Evolutionary conservation across 2,797 vertebrate genomes (phyloP).

Genomic region (Poeciliopsis presidionis): DNA sequence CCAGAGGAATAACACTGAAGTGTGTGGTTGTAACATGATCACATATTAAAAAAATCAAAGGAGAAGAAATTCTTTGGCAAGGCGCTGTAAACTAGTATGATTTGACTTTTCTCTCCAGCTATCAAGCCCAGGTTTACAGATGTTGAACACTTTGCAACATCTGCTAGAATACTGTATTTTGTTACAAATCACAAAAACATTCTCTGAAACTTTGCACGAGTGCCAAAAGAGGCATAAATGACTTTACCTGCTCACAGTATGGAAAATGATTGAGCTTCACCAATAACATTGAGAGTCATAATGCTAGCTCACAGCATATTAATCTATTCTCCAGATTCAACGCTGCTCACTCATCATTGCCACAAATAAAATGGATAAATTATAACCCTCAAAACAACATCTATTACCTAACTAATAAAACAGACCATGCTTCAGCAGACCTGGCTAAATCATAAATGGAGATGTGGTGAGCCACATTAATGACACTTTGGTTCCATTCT

Average conservation of each 20-base stretch:
- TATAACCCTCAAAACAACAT: constrained; percentile 70
- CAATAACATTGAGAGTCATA: constrained; percentile 30
- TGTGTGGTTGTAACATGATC: not conserved
- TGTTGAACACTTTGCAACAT: constrained; percentile 19
- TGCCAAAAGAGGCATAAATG: constrained; percentile 40
- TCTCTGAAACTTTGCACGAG: constrained; percentile 39
- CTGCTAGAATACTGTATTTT: constrained; percentile 28
- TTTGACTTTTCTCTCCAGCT: constrained; percentile 17
- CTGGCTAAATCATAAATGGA: constrained; percentile 59
- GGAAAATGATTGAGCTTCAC: constrained; percentile 42
- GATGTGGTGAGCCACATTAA: constrained; percentile 72
- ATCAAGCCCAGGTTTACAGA: constrained; percentile 5
- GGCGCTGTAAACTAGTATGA: not conserved
- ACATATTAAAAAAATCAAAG: not conserved
- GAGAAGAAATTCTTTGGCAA: not conserved
- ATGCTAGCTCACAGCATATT: constrained; percentile 47
- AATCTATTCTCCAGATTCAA: constrained; percentile 66
- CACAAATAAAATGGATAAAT: constrained; percentile 76
- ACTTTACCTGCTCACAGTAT: constrained; percentile 56
- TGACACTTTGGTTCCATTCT: constrained; percentile 61
- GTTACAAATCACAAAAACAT: constrained; percentile 25
- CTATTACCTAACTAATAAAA: constrained; percentile 67
- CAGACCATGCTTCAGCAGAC: constrained; percentile 60
- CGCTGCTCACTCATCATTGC: constrained; percentile 70
- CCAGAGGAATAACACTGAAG: not conserved